Percentiles rank a stretch among this genome's conserved stretches.
These are phyloP conservation scores for Trachurus trachurus DNA, from an alignment of 2,797 vertebrate genomes.

Conservation along the genomic window DNA sequence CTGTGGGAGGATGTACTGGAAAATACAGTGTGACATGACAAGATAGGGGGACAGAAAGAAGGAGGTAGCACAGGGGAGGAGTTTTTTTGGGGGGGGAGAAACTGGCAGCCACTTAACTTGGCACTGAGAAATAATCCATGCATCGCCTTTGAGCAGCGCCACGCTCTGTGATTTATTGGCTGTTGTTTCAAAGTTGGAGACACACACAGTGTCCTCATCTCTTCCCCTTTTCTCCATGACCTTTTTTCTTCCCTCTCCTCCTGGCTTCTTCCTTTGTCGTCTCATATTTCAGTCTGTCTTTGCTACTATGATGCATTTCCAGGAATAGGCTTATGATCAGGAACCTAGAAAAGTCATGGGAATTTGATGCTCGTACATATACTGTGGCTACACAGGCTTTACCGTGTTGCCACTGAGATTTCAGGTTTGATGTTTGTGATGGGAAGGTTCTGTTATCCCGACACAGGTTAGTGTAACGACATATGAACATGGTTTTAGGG, in stretches of 20 bases:
- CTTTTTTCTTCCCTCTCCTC: slow-evolving; percentile 35
- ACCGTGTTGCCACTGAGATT: not conserved
- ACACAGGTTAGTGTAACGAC: too few relatives aligned
- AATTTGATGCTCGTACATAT: not conserved
- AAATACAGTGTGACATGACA: slow-evolving; percentile 83
- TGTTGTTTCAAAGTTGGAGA: slow-evolving; percentile 74
- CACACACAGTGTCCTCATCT: slow-evolving; percentile 63
- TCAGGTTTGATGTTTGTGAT: not conserved
- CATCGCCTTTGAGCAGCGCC: slow-evolving; percentile 68
- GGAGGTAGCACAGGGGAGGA: slow-evolving; percentile 36
- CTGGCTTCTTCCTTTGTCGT: slow-evolving; percentile 12
- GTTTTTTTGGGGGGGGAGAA: slow-evolving; percentile 48
- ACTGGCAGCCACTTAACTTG: slow-evolving; percentile 82
- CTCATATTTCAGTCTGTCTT: slow-evolving; percentile 25
- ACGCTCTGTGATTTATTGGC: slow-evolving; percentile 79
- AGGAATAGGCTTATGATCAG: slow-evolving; percentile 39
- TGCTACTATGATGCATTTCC: slow-evolving; percentile 27
- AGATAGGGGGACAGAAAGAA: slow-evolving; percentile 64
- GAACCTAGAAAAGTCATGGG: slow-evolving; percentile 15
- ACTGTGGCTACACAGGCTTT: not conserved
- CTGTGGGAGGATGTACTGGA: slow-evolving; percentile 78
- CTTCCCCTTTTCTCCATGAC: slow-evolving; percentile 60
- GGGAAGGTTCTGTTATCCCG: not conserved
- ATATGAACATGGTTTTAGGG: not conserved
- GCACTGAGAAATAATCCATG: slow-evolving; percentile 74